Conservation (phyloP, 2,888 invertebrate species). For the Ellobium chinense region DNA sequence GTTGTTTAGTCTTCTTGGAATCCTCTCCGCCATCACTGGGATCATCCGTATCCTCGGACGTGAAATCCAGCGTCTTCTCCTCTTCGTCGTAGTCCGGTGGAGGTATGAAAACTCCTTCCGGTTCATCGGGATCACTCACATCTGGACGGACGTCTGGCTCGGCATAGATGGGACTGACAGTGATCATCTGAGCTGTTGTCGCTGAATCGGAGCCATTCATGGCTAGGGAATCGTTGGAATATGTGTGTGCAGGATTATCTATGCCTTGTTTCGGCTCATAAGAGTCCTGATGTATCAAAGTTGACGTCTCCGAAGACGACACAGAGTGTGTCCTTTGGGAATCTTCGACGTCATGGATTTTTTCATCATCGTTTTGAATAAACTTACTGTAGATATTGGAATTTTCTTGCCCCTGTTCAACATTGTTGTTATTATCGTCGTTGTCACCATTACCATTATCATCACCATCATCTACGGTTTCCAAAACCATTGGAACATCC, state of each 20-base stretch:
- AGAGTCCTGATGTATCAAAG: conserved; percentile 7
- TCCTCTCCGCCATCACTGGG: conserved; percentile 1
- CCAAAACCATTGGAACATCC: conserved; percentile 50
- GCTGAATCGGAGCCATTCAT: background rate
- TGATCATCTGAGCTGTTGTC: background rate
- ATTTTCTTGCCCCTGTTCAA: background rate
- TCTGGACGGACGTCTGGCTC: background rate
- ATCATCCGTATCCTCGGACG: conserved; percentile 45
- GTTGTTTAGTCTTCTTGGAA: background rate
- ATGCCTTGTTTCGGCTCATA: conserved; percentile 1
- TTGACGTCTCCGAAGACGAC: conserved; percentile 13
- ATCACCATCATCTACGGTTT: conserved; percentile 8
- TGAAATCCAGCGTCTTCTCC: conserved; percentile 51
- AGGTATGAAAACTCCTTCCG: conserved; percentile 49
- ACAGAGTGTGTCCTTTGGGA: background rate
- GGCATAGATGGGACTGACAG: background rate
- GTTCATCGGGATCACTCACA: background rate
- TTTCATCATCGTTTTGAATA: background rate
- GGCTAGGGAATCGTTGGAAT: background rate
- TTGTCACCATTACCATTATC: conserved; percentile 33
- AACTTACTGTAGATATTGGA: background rate
- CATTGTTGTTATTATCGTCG: conserved; percentile 7
- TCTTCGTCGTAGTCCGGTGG: conserved; percentile 57
- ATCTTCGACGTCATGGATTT: background rate
- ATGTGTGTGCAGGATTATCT: conserved; percentile 24